Evolutionary conservation across 2,888 invertebrate species (phyloP).

Genomic region (Ornithoptera alexandrae): DNA sequence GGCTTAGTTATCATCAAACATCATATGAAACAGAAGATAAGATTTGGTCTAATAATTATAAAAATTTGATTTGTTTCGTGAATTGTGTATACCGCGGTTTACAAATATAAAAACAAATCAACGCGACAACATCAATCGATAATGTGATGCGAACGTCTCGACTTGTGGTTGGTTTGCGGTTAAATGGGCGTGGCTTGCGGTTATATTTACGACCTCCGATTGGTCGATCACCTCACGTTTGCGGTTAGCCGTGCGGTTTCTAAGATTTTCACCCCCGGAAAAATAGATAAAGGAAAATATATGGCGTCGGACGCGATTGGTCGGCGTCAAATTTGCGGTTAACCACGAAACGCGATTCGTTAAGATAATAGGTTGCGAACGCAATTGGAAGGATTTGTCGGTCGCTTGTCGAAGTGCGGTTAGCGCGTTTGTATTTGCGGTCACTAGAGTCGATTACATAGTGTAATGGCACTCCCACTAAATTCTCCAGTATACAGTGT

Average conservation of each 20-base stretch:
- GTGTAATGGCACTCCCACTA: not conserved
- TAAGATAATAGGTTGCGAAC: constrained; percentile 70
- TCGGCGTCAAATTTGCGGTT: constrained; percentile 72
- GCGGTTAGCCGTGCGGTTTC: constrained; percentile 82
- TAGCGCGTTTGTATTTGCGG: constrained; percentile 42
- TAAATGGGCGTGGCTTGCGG: constrained; percentile 82
- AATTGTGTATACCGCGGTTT: too few relatives aligned
- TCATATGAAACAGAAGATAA: too few relatives aligned
- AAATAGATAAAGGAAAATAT: constrained; percentile 76
- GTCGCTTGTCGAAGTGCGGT: constrained; percentile 51
- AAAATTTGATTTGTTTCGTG: constrained; percentile 34
- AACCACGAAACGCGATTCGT: constrained; percentile 75
- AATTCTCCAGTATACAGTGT: not conserved
- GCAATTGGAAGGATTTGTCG: constrained; percentile 64
- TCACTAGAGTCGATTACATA: constrained; percentile 33
- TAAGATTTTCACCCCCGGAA: constrained; percentile 79
- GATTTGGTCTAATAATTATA: too few relatives aligned
- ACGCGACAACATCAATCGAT: constrained; percentile 64
- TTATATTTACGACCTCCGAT: constrained; percentile 79
- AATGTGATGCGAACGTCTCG: constrained; percentile 71
- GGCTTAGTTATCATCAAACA: too few relatives aligned
- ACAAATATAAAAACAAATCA: constrained; percentile 51
- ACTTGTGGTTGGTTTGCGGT: constrained; percentile 83
- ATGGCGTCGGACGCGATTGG: constrained; percentile 66
- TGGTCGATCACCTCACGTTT: constrained; percentile 81